Evolutionary conservation across 2,888 invertebrate genomes (phyloP).

Genomic region (Oscheius sp.): DNA sequence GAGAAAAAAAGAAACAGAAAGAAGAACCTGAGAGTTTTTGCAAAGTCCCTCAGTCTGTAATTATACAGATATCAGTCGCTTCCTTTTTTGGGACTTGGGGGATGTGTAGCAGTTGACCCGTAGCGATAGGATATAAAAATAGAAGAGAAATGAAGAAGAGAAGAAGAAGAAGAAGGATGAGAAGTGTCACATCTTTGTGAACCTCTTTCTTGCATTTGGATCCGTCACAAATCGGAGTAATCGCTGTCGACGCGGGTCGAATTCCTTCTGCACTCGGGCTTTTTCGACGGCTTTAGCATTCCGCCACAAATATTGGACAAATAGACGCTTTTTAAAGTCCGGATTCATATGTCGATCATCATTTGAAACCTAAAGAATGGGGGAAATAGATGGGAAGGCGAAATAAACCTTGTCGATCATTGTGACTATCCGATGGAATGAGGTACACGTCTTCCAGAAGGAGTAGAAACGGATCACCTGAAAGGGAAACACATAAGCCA

Average conservation of each 20-base stretch:
- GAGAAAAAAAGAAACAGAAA: conserved; percentile 1
- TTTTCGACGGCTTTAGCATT: conserved; percentile 73
- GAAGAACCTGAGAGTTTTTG: conserved; percentile 1
- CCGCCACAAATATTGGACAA: conserved; percentile 73
- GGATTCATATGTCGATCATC: conserved; percentile 46
- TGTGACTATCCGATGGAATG: conserved; percentile 73
- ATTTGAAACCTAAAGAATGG: conserved; percentile 20
- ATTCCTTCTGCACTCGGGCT: conserved; percentile 71
- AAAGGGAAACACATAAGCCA: conserved; percentile 9
- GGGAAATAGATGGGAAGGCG: neutral
- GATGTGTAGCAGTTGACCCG: conserved; percentile 25
- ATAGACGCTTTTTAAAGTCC: conserved; percentile 69
- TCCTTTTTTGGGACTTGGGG: neutral
- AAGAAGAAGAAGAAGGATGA: conserved; percentile 29
- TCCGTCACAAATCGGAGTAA: conserved; percentile 70
- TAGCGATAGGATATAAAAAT: conserved; percentile 18
- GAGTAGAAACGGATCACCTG: conserved; percentile 72
- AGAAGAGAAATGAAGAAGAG: neutral
- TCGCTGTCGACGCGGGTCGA: conserved; percentile 71
- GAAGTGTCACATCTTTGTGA: conserved; percentile 52
- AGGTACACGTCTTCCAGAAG: conserved; percentile 73
- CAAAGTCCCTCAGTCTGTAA: neutral
- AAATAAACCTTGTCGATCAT: conserved; percentile 69
- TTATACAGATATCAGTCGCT: neutral
- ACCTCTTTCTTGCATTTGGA: conserved; percentile 61